A percentile compares a stretch with the other conserved stretches of the same genome.
These are phyloP conservation scores for Alcedo quadribrachys DNA, from an alignment of 2,797 vertebrate species.

Conservation along the genomic window DNA sequence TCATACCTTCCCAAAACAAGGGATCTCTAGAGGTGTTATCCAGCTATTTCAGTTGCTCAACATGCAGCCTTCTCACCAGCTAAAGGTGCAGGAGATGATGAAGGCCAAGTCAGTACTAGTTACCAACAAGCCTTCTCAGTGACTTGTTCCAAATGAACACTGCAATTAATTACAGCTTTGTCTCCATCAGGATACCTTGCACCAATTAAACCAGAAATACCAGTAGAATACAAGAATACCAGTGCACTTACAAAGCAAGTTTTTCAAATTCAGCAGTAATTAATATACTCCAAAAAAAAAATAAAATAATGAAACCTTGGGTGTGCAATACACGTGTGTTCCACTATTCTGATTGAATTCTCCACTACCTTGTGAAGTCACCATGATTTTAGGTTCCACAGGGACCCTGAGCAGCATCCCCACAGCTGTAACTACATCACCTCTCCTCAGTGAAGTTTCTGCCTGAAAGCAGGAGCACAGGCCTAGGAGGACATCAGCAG, in stretches of 20 bases:
- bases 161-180: neutral
- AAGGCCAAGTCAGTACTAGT: neutral
- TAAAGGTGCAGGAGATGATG: neutral
- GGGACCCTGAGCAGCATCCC: neutral
- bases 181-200: neutral
- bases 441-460: rapidly evolving
- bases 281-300: neutral
- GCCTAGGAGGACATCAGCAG: neutral
- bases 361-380: rapidly evolving
- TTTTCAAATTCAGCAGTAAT: neutral
- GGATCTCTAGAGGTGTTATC: neutral
- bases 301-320: rapidly evolving
- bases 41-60: neutral
- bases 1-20: neutral
- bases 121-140: neutral
- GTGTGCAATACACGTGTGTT: rapidly evolving
- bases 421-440: neutral
- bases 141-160: neutral
- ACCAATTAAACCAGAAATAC: neutral
- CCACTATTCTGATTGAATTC: too few species aligned
- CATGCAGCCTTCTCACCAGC: rapidly evolving
- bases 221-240: neutral
- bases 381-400: neutral
- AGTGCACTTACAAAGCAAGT: neutral
- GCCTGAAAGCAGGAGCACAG: neutral